Evolutionary conservation across 2,888 invertebrate genomes (phyloP).

Genomic region (Drosophila meridionalis): DNA sequence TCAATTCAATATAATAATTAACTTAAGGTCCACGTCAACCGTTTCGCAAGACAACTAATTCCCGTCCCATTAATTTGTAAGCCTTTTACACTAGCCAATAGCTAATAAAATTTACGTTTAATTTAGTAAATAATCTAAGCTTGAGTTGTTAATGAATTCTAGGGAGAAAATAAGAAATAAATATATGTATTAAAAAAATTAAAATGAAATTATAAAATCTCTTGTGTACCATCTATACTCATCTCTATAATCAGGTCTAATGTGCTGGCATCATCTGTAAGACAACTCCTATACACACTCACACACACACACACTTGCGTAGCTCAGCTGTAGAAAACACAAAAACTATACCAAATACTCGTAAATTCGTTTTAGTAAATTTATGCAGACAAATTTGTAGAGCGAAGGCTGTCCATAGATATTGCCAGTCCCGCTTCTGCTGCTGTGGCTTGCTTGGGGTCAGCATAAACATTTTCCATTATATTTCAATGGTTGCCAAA

Average conservation of each 20-base stretch:
- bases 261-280: slow-evolving; percentile 15
- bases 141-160: no score
- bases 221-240: background rate
- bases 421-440: slow-evolving; percentile 32
- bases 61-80: no score
- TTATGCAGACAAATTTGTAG: slow-evolving; percentile 70
- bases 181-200: no score
- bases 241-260: slow-evolving; percentile 30
- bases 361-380: slow-evolving; percentile 39
- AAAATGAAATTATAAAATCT: no score
- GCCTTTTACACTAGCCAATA: no score
- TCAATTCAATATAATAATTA: no score
- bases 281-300: background rate
- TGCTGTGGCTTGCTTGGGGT: slow-evolving; percentile 16
- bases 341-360: slow-evolving; percentile 33
- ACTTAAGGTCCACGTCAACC: no score
- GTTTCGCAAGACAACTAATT: no score
- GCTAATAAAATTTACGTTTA: no score
- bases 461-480: slow-evolving; percentile 68
- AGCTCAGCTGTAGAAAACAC: background rate
- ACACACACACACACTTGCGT: slow-evolving; percentile 8
- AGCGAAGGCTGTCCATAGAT: slow-evolving; percentile 55
- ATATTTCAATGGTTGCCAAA: slow-evolving; percentile 50
- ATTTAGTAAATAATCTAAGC: no score
- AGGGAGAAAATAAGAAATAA: no score